phyloP scores from a whole-genome alignment of 2,113 vertebrate genomes.

The Cyanoramphus novaezelandiae region DNA sequence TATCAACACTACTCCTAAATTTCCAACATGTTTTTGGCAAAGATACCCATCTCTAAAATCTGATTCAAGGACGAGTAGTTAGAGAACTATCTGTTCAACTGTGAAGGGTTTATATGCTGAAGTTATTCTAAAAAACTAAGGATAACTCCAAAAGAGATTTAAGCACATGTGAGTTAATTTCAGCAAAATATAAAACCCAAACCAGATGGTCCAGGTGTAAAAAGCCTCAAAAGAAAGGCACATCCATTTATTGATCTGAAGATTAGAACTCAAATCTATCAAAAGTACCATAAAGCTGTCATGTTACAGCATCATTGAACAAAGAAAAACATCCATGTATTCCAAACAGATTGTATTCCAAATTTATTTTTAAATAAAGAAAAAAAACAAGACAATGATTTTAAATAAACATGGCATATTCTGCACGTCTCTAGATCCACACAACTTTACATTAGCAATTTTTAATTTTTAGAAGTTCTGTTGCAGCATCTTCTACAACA shows the following conservation, averaged over 20 bases:
- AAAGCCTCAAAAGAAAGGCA: neutral
- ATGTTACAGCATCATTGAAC: neutral
- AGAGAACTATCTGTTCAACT: neutral
- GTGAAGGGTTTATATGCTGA: neutral
- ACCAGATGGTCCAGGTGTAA: neutral
- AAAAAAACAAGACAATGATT: conserved; percentile 74
- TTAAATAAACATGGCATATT: conserved; percentile 78
- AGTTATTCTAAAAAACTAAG: neutral
- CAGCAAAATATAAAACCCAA: neutral
- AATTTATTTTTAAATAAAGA: conserved; percentile 80
- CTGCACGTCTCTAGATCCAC: conserved; percentile 62
- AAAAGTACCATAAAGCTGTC: neutral
- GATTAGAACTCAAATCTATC: neutral
- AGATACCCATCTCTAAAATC: neutral
- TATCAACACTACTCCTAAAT: neutral
- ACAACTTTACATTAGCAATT: conserved; percentile 66
- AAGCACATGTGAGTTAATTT: neutral
- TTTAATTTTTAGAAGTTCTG: conserved; percentile 61
- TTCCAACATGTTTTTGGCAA: neutral
- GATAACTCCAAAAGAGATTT: neutral
- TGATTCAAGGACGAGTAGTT: neutral
- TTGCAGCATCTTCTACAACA: conserved; percentile 62
- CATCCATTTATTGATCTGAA: neutral
- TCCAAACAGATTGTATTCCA: conserved; percentile 74
- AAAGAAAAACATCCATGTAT: neutral